Conservation (phyloP, 1,140 invertebrate genomes). For the Drosophila asahinai region DNA sequence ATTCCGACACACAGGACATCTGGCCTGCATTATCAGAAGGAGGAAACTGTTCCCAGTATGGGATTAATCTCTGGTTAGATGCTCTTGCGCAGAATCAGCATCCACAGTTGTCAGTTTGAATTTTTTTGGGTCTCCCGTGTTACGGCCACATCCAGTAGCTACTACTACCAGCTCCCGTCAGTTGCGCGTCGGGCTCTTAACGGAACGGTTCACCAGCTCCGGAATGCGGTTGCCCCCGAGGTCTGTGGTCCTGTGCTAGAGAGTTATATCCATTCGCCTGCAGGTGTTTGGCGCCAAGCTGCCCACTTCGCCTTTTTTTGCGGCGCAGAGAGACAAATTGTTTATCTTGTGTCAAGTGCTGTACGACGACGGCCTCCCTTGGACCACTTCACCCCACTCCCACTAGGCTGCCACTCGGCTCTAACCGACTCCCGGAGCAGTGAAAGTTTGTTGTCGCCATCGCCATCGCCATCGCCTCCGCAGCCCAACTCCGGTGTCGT, state of each 20-base stretch:
- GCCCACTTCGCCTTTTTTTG: slow-evolving; percentile 65
- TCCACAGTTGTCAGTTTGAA: slow-evolving; percentile 38
- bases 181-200: slow-evolving; percentile 47
- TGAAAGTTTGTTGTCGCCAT: slow-evolving; percentile 65
- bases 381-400: slow-evolving; percentile 6
- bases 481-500: slow-evolving; percentile 22
- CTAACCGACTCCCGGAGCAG: slow-evolving; percentile 15
- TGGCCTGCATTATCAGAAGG: slow-evolving; percentile 13
- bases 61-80: not conserved
- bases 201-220: slow-evolving; percentile 47
- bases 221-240: slow-evolving; percentile 28
- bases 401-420: not conserved
- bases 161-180: slow-evolving; percentile 12
- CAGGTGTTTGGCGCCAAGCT: slow-evolving; percentile 81
- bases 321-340: slow-evolving; percentile 73
- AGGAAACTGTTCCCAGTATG: slow-evolving; percentile 44
- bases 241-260: slow-evolving; percentile 14
- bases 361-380: slow-evolving; percentile 24
- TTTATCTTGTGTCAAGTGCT: slow-evolving; percentile 82
- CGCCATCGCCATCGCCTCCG: slow-evolving; percentile 34
- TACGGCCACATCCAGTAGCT: slow-evolving; percentile 12
- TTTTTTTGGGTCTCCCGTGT: not conserved
- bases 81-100: slow-evolving; percentile 53
- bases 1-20: slow-evolving; percentile 33
- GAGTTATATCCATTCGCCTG: slow-evolving; percentile 16